A percentile compares a stretch with the other conserved stretches of the same genome.
These are phyloP conservation scores for Drosophila sechellia DNA, from an alignment of 1,140 invertebrate species.

Conservation along the genomic window DNA sequence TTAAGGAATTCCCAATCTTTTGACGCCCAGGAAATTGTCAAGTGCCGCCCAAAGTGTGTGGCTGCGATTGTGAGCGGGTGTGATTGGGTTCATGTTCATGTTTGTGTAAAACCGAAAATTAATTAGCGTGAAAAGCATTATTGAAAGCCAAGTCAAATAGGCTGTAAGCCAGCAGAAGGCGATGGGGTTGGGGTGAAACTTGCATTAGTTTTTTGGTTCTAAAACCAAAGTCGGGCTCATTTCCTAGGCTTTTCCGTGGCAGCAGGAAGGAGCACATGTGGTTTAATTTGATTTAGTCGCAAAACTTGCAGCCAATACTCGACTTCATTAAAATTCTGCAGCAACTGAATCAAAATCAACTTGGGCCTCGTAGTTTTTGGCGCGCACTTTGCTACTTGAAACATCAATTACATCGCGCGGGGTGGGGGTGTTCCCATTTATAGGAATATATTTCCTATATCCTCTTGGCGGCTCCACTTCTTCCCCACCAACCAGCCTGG, in stretches of 20 bases:
- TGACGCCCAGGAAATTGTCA: conserved; percentile 65
- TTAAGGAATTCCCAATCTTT: conserved; percentile 45
- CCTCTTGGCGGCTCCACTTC: conserved; percentile 10
- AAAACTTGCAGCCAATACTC: conserved; percentile 69
- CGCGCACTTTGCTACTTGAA: conserved; percentile 75
- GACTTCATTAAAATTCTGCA: conserved; percentile 79
- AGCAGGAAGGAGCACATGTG: conserved; percentile 39
- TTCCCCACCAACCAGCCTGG: conserved; percentile 1
- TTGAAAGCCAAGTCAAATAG: conserved; percentile 60
- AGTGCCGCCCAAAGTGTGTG: conserved; percentile 38
- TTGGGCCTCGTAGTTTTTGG: conserved; percentile 64
- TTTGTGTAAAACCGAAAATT: conserved; percentile 71
- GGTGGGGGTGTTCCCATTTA: conserved; percentile 39
- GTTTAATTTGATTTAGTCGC: conserved; percentile 82
- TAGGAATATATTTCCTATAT: conserved; percentile 63
- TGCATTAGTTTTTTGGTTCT: conserved; percentile 71
- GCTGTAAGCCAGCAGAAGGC: not conserved
- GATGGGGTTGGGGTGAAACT: conserved; percentile 40
- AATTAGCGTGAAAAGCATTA: conserved; percentile 83
- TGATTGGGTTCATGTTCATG: conserved; percentile 40
- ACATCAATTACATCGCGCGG: conserved; percentile 65
- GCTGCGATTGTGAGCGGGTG: conserved; percentile 22
- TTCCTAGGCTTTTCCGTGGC: conserved; percentile 47
- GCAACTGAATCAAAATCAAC: conserved; percentile 79
- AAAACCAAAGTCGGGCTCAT: conserved; percentile 58